These are phyloP conservation scores for Brachyptera risi DNA, from an alignment of 2,888 invertebrate species.

Conservation along the genomic window DNA sequence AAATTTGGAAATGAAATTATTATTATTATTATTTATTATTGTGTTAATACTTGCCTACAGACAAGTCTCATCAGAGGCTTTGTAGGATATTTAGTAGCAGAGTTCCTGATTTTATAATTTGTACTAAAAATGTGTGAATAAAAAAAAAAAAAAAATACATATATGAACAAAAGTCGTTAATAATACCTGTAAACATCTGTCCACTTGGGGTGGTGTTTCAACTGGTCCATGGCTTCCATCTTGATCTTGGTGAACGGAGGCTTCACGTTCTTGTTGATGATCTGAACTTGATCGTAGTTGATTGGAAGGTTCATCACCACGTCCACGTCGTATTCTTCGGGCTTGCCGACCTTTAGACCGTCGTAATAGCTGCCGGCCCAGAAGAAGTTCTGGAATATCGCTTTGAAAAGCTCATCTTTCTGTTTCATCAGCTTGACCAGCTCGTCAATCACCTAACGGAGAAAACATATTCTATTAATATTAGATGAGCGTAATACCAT, in stretches of 20 bases:
- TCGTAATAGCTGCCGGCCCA: constrained; percentile 58
- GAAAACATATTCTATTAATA: too few relatives aligned
- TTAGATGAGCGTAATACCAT: too few relatives aligned
- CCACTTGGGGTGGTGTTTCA: neutral
- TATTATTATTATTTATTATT: too few relatives aligned
- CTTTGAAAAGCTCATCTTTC: constrained; percentile 24
- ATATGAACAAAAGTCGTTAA: too few relatives aligned
- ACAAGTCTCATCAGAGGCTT: too few relatives aligned
- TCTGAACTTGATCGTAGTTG: constrained; percentile 12
- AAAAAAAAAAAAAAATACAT: too few relatives aligned
- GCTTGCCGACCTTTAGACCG: constrained; percentile 54
- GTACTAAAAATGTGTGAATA: too few relatives aligned
- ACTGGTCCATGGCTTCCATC: neutral
- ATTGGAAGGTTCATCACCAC: constrained; percentile 49
- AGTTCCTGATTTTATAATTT: too few relatives aligned
- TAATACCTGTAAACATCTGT: constrained; percentile 10
- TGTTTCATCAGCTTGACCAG: constrained; percentile 23
- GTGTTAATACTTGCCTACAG: too few relatives aligned
- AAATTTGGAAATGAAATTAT: too few relatives aligned
- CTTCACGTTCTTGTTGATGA: neutral
- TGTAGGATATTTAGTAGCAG: too few relatives aligned
- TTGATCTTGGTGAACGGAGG: constrained; percentile 6
- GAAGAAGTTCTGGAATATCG: constrained; percentile 19
- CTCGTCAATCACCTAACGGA: constrained; percentile 21
- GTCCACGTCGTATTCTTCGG: constrained; percentile 60